Evolutionary conservation across 2,113 vertebrate species (phyloP).

Genomic region (Passer domesticus): DNA sequence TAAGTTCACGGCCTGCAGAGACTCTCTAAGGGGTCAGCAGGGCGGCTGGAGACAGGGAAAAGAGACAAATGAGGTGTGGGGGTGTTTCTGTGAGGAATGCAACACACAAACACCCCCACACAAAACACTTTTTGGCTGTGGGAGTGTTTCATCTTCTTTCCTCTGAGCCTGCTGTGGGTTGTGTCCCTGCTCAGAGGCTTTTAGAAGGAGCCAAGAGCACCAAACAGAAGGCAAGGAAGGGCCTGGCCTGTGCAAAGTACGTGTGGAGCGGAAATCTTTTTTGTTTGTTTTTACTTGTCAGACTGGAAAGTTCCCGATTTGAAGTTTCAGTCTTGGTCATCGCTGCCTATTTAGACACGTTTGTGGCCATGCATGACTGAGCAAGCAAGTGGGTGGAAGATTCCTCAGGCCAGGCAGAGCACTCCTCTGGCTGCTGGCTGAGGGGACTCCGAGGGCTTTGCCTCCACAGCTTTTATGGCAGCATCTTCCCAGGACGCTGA

Average conservation of each 20-base stretch:
- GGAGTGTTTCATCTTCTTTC: not conserved
- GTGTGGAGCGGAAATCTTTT: rapidly evolving
- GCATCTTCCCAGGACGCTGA: not conserved
- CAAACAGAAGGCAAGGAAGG: not conserved
- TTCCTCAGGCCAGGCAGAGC: not conserved
- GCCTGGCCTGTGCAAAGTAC: not conserved
- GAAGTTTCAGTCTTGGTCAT: conserved; percentile 50
- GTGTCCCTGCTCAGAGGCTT: not conserved
- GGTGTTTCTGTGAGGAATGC: not conserved
- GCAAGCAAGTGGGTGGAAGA: not conserved
- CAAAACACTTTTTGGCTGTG: not conserved
- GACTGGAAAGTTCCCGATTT: conserved; percentile 19
- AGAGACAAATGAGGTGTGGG: not conserved
- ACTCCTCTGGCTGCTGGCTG: not conserved
- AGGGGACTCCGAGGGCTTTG: not conserved
- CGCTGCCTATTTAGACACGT: not conserved
- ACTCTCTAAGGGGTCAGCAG: not conserved
- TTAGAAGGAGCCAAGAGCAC: not conserved
- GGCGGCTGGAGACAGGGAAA: not conserved
- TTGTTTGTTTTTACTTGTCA: not conserved
- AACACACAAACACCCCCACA: no score
- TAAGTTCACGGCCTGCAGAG: not conserved
- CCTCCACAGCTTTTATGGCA: not conserved
- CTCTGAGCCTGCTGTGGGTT: not conserved
- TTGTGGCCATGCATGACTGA: not conserved